phyloP scores from a whole-genome alignment of 2,113 vertebrate species.

The Gallinago paraguaiae region DNA sequence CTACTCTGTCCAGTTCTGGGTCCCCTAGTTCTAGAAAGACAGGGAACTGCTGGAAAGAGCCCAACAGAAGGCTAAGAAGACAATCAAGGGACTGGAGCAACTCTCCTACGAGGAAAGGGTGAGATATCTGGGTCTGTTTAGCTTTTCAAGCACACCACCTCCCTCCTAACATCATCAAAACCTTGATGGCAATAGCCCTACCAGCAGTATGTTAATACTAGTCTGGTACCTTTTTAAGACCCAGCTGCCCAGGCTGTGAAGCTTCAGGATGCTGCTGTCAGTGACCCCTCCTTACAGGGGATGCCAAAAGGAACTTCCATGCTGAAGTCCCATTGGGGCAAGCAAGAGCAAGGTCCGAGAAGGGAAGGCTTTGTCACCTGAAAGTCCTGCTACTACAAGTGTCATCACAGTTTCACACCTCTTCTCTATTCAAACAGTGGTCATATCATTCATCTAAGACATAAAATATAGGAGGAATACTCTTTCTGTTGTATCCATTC shows the following conservation, averaged over 20 bases:
- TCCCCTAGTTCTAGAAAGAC: too few relatives aligned
- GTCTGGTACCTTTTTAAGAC: background rate
- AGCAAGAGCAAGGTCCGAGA: background rate
- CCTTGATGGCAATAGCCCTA: background rate
- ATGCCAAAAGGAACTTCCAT: background rate
- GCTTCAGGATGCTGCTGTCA: background rate
- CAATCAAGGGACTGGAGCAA: too few relatives aligned
- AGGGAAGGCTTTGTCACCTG: background rate
- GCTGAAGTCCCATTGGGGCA: accelerated
- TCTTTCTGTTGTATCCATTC: background rate
- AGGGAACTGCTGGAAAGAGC: too few relatives aligned
- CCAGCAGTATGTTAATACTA: background rate
- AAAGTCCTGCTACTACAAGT: background rate
- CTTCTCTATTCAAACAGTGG: background rate
- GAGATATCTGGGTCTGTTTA: too few relatives aligned
- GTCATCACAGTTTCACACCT: background rate
- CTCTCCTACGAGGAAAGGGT: too few relatives aligned
- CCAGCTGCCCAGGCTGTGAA: accelerated
- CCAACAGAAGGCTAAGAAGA: too few relatives aligned
- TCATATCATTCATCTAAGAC: background rate
- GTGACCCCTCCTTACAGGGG: background rate
- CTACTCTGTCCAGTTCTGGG: too few relatives aligned
- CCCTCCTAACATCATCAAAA: background rate
- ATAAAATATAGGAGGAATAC: background rate
- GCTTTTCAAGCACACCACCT: background rate